Percentiles rank a stretch among this genome's conserved stretches.
phyloP scores from a whole-genome alignment of 1,140 invertebrate species.

The Hyphantria cunea region DNA sequence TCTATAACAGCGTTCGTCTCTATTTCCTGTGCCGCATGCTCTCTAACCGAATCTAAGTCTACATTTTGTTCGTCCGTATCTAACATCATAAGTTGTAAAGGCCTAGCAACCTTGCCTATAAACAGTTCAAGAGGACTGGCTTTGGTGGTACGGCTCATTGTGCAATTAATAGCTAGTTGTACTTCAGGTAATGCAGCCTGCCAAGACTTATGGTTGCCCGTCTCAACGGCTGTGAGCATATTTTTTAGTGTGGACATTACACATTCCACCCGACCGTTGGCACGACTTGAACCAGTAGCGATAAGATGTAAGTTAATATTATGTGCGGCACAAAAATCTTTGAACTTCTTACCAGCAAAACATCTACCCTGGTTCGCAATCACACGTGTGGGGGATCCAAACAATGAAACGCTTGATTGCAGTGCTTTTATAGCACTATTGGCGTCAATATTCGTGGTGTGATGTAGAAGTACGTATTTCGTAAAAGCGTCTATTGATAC shows the following conservation, averaged over 20 bases:
- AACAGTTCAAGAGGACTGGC: slow-evolving; percentile 51
- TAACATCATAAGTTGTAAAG: slow-evolving; percentile 36
- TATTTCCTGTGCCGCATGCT: background rate
- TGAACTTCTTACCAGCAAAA: slow-evolving; percentile 45
- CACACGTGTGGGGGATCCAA: slow-evolving; percentile 40
- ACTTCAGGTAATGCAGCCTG: slow-evolving; percentile 44
- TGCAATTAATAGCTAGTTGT: slow-evolving; percentile 51
- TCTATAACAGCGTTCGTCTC: background rate
- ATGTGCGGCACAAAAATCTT: slow-evolving; percentile 39
- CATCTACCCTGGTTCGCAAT: slow-evolving; percentile 49
- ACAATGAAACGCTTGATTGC: slow-evolving; percentile 35
- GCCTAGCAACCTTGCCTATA: slow-evolving; percentile 51
- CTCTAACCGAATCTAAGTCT: background rate
- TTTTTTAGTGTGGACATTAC: slow-evolving; percentile 41
- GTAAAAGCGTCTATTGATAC: slow-evolving; percentile 34
- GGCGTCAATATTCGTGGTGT: slow-evolving; percentile 37
- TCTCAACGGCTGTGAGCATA: slow-evolving; percentile 43
- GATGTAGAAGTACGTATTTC: slow-evolving; percentile 36
- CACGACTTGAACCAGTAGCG: slow-evolving; percentile 39
- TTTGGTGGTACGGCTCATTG: slow-evolving; percentile 46
- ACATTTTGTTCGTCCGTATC: background rate
- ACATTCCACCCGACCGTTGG: slow-evolving; percentile 49
- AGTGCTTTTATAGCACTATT: slow-evolving; percentile 14
- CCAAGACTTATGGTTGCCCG: slow-evolving; percentile 41
- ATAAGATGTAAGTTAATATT: slow-evolving; percentile 41